Conservation (phyloP, 1,140 invertebrate genomes). For the Drosophila tani region DNA sequence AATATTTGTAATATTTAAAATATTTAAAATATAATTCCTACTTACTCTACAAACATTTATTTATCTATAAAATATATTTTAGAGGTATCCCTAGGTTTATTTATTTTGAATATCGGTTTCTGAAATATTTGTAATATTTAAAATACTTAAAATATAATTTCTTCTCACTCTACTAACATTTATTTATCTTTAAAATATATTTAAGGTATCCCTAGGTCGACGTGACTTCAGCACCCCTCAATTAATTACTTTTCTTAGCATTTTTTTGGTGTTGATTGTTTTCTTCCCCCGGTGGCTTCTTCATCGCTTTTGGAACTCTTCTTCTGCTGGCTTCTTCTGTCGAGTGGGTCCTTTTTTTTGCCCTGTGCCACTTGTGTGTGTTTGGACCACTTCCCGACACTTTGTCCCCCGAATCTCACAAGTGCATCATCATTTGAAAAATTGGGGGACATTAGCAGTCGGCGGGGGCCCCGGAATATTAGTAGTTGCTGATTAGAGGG, state of each 20-base stretch:
- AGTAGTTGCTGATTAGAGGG: neutral
- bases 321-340: conserved; percentile 13
- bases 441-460: conserved; percentile 6
- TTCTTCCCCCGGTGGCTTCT: conserved; percentile 47
- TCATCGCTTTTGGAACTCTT: conserved; percentile 18
- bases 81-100: too few relatives aligned
- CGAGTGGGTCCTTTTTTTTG: conserved; percentile 61
- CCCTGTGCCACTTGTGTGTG: conserved; percentile 58
- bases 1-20: too few relatives aligned
- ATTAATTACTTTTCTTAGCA: conserved; percentile 3
- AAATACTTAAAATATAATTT: too few relatives aligned
- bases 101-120: too few relatives aligned
- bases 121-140: too few relatives aligned
- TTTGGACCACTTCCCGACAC: conserved; percentile 43
- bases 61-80: too few relatives aligned
- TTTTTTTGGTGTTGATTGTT: conserved; percentile 36
- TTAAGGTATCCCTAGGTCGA: conserved; percentile 1
- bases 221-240: neutral
- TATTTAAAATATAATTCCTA: too few relatives aligned
- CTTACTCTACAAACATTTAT: too few relatives aligned
- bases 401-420: conserved; percentile 24
- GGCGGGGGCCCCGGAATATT: neutral
- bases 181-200: too few relatives aligned
- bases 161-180: too few relatives aligned
- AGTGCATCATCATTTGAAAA: conserved; percentile 22